Evolutionary conservation across 2,888 invertebrate genomes (phyloP), one percentile per base, ranked within the genome.

Genomic region (Pyrocoelia pectoralis): DNA sequence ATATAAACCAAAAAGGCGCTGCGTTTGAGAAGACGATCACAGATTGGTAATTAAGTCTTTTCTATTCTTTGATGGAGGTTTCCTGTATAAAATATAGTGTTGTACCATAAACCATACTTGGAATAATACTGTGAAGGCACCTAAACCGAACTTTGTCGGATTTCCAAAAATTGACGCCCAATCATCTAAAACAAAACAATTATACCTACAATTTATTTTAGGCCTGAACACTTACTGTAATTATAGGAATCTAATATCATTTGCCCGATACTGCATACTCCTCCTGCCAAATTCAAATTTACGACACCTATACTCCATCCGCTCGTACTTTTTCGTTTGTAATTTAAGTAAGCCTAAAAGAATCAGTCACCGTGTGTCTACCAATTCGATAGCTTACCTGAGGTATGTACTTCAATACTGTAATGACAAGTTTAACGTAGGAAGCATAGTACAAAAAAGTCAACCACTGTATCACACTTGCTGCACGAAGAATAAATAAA

Each of bases 221-320:
- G 24, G 12, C 13, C 14, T 15, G 17, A 1, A 18, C 15, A 71
- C 76, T 82, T 83, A 91, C 91, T 87, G 80, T 93, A 94, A 84
- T 98, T 98, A 80, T 94, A 95, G 0, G 96, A 90, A 80, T 96
- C 91, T 1, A 98, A 83, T 71, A 95, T 89, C 98, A 99, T 98
- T 83, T 99, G 99, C 8, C 97, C 83, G 84, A 99, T 90, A 76
- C 97, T 98, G 40, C 98, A 85, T 53, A 86, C 85, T 5, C 99
- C 99, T 57, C 99, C 99, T 10, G 94, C 93, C 80, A 97, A 97
- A 83, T 99, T 99, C 60, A 98, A 84, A 76, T 99, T 87, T 73
- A 99, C 94, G 83, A 98, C 98, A 50, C 97, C 98, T 76, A 99
- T 98, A 74, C 97, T 97, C 98, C 98, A 99, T 43, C 99, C 99